Evolutionary conservation across 2,113 vertebrate genomes (phyloP).

Genomic region (Spermophilus dauricus): DNA sequence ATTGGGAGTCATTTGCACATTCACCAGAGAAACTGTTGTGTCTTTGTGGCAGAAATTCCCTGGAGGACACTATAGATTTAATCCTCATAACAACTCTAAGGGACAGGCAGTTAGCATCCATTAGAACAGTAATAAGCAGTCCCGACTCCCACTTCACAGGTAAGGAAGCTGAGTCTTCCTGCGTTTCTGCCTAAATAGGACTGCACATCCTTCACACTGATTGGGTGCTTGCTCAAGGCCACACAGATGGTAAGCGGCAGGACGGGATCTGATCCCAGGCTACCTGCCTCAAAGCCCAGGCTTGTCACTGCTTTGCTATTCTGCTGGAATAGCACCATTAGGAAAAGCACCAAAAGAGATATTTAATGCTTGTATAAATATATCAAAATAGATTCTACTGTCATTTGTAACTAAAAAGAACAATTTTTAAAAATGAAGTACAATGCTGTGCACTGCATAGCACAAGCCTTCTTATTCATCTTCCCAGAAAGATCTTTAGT

Average conservation of each 20-base stretch:
- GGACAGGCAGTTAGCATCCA: background rate
- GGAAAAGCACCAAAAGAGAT: background rate
- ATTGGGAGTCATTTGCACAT: background rate
- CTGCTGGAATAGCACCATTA: background rate
- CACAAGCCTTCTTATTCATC: too few relatives aligned
- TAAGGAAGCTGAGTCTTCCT: conserved; percentile 3
- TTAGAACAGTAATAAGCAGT: background rate
- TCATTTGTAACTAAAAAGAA: too few relatives aligned
- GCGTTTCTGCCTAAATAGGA: background rate
- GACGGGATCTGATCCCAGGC: background rate
- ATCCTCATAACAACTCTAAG: background rate
- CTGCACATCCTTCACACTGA: background rate
- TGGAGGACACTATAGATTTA: background rate
- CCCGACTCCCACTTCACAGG: background rate
- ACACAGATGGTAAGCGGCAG: background rate
- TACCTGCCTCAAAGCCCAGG: background rate
- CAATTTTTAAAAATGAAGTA: too few relatives aligned
- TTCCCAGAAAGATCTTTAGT: too few relatives aligned
- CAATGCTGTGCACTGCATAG: too few relatives aligned
- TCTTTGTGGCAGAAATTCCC: background rate
- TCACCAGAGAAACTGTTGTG: conserved; percentile 37
- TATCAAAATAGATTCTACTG: too few relatives aligned
- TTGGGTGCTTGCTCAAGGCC: background rate
- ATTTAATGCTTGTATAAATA: too few relatives aligned
- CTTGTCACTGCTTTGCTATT: background rate